phyloP scores from a whole-genome alignment of 2,113 vertebrate genomes.

The Anseranas semipalmata region DNA sequence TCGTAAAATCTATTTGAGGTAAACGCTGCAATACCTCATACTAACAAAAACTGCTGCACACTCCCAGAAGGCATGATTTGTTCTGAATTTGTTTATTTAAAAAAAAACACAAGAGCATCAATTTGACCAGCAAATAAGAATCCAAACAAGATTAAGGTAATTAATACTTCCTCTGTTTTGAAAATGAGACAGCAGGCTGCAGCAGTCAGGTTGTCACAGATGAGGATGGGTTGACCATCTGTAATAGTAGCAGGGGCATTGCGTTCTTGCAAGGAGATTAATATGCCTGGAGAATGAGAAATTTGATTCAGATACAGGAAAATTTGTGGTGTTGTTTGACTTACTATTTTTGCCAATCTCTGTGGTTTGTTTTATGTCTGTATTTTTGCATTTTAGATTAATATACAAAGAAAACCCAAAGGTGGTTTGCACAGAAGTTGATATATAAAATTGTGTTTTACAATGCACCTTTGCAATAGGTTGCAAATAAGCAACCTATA shows the following conservation, averaged over 20 bases:
- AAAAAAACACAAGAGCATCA: not conserved
- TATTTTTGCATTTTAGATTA: not conserved
- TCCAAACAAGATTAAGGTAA: not conserved
- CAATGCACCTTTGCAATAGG: not conserved
- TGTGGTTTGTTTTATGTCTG: not conserved
- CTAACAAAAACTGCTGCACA: not conserved
- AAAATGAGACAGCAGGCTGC: not conserved
- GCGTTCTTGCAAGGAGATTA: not conserved
- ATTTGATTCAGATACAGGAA: not conserved
- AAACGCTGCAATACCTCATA: not conserved
- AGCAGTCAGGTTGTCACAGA: not conserved
- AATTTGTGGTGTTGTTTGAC: not conserved
- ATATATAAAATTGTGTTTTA: not conserved
- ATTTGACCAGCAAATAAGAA: conserved; percentile 21
- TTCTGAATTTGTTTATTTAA: not conserved
- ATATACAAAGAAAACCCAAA: not conserved
- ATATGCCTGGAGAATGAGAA: not conserved
- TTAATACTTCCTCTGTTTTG: conserved; percentile 3
- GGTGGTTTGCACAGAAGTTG: not conserved
- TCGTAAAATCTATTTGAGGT: not conserved
- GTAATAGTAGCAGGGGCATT: not conserved
- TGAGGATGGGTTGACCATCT: not conserved
- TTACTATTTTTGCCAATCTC: not conserved
- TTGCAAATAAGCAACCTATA: not conserved
- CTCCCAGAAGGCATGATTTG: not conserved